phyloP scores from a whole-genome alignment of 2,797 vertebrate species.

The Tragelaphus eurycerus region DNA sequence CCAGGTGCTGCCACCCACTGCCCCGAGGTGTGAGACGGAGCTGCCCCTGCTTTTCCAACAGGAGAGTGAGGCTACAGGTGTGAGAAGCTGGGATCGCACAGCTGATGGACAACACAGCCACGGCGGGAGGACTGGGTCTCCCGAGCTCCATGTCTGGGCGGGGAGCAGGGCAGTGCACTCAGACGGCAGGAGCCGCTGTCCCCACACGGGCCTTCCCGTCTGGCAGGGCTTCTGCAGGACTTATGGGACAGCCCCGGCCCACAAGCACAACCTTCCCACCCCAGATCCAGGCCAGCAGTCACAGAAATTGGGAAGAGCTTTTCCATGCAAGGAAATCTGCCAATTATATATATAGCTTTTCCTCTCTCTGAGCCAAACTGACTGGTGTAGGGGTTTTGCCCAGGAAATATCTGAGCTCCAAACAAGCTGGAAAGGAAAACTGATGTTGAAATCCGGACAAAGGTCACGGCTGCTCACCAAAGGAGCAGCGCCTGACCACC shows the following conservation, averaged over 20 bases:
- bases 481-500: conserved; percentile 35
- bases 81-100: neutral
- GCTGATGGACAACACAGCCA: neutral
- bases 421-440: conserved; percentile 51
- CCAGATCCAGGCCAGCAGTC: neutral
- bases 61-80: neutral
- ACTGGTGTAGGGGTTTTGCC: conserved; percentile 39
- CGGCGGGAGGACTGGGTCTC: neutral
- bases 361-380: conserved; percentile 40
- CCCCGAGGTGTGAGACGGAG: accelerated
- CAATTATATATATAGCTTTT: conserved; percentile 29
- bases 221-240: conserved; percentile 62
- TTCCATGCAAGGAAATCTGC: conserved; percentile 54
- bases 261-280: conserved; percentile 65
- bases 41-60: accelerated
- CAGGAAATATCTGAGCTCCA: conserved; percentile 45
- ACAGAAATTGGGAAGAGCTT: neutral
- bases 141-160: neutral
- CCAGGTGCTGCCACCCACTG: accelerated
- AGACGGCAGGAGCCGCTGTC: conserved; percentile 59
- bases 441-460: conserved; percentile 44
- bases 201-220: conserved; percentile 72
- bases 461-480: conserved; percentile 22
- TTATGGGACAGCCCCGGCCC: conserved; percentile 61
- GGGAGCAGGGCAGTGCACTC: conserved; percentile 54